Evolutionary conservation across 2,113 vertebrate species (phyloP).

Genomic region (Pardalotus punctatus): DNA sequence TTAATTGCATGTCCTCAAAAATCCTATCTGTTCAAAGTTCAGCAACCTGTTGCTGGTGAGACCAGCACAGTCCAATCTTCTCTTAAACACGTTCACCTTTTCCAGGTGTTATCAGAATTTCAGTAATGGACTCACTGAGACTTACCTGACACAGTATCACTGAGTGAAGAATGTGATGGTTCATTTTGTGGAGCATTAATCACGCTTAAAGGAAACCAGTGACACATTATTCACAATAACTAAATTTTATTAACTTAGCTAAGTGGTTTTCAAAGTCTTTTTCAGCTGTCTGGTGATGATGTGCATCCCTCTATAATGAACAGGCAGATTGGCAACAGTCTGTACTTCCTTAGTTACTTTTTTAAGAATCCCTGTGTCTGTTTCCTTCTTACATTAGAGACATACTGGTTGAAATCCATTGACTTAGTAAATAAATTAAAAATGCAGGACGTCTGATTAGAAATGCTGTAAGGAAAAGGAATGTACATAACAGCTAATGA

Average conservation of each 20-base stretch:
- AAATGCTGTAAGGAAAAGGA: background rate
- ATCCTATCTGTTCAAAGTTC: background rate
- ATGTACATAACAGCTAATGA: background rate
- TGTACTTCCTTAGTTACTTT: background rate
- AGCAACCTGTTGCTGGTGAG: background rate
- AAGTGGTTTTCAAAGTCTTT: background rate
- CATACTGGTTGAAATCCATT: background rate
- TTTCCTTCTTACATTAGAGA: background rate
- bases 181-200: constrained; percentile 1
- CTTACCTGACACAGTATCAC: background rate
- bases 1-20: constrained; percentile 52
- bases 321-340: background rate
- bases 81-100: background rate
- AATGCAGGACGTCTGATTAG: background rate
- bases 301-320: background rate
- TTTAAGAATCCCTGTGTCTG: background rate
- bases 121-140: background rate
- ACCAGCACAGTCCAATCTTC: background rate
- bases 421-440: background rate
- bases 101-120: constrained; percentile 10
- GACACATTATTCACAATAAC: background rate
- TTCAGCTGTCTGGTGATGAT: background rate
- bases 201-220: background rate
- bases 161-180: background rate
- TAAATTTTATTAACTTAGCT: background rate